phyloP scores from a whole-genome alignment of 2,113 vertebrate genomes.

The Rissa tridactyla region DNA sequence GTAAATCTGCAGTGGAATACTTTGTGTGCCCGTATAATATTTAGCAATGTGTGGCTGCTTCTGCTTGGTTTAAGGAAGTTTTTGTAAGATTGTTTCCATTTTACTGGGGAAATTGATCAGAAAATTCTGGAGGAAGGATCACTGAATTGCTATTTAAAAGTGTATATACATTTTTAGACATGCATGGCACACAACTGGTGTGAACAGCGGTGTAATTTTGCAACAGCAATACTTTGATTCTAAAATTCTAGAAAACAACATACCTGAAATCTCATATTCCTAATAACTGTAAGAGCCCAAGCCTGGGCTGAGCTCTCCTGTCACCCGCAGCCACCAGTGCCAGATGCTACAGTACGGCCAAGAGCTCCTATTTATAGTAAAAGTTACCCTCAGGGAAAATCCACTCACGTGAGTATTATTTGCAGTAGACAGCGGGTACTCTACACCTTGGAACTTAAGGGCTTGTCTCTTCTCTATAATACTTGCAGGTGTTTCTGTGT shows the following conservation, averaged over 20 bases:
- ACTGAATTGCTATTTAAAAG: background rate
- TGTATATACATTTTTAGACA: background rate
- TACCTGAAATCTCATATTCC: background rate
- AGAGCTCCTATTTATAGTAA: conserved; percentile 44
- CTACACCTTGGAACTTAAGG: background rate
- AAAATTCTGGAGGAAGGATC: background rate
- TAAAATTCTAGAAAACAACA: background rate
- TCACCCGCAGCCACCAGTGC: background rate
- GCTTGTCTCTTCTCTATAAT: background rate
- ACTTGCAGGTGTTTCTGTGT: conserved; percentile 5
- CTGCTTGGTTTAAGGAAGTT: background rate
- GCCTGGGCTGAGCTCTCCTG: background rate
- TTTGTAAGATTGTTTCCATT: background rate
- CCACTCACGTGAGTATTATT: conserved; percentile 24
- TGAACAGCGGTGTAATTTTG: background rate
- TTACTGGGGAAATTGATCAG: background rate
- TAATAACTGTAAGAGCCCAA: background rate
- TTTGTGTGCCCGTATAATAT: background rate
- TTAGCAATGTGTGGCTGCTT: background rate
- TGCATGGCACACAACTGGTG: background rate
- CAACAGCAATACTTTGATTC: background rate
- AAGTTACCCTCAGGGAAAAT: conserved; percentile 31
- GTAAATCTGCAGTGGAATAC: background rate
- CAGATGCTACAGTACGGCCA: conserved; percentile 31
- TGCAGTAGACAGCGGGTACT: conserved; percentile 1